Evolutionary conservation across 2,888 invertebrate genomes (phyloP).

Genomic region (Drosophila suboccidentalis): DNA sequence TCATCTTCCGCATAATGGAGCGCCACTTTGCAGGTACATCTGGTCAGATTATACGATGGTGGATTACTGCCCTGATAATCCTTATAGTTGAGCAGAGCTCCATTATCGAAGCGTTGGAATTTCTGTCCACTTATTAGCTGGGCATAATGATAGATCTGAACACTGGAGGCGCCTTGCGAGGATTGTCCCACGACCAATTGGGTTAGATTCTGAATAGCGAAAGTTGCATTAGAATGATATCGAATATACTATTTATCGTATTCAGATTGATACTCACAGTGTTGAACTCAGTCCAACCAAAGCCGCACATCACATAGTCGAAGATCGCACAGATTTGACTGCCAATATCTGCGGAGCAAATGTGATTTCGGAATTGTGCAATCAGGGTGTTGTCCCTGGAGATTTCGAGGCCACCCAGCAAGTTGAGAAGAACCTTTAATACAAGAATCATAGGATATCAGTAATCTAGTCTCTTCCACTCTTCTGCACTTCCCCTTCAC

Average conservation of each 20-base stretch:
- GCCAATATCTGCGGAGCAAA: conserved; percentile 31
- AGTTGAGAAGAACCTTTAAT: conserved; percentile 40
- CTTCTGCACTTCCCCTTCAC: background rate
- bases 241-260: background rate
- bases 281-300: conserved; percentile 56
- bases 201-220: conserved; percentile 86
- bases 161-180: conserved; percentile 87
- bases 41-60: conserved; percentile 85
- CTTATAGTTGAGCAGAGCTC: conserved; percentile 80
- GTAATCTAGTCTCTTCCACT: no score
- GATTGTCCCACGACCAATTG: conserved; percentile 87
- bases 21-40: conserved; percentile 85
- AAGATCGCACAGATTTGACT: conserved; percentile 47
- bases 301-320: conserved; percentile 60
- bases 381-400: conserved; percentile 37
- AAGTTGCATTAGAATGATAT: background rate
- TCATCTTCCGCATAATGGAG: conserved; percentile 86
- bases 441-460: background rate
- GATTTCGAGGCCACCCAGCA: conserved; percentile 52
- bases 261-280: conserved; percentile 19
- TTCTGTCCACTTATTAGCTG: conserved; percentile 83
- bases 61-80: conserved; percentile 80
- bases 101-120: conserved; percentile 86
- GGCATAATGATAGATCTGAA: conserved; percentile 87
- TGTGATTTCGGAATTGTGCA: conserved; percentile 35